Base-by-base conservation (phyloP, 2,888 invertebrate species). In the Zonitis immaculata region DNA sequence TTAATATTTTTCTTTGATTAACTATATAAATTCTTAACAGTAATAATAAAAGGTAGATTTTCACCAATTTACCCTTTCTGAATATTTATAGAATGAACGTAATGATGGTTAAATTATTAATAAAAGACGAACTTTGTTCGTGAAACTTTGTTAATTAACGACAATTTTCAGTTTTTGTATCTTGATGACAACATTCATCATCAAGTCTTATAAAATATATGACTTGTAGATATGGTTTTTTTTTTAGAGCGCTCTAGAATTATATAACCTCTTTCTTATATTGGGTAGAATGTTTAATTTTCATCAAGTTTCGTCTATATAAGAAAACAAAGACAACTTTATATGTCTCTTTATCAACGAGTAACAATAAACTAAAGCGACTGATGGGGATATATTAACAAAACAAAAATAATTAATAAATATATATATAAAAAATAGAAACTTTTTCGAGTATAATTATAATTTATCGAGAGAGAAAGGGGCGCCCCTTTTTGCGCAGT, bases 401-500 rank as follows among this genome's bases (percentile, higher is more conserved):
- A n/a, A n/a, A n/a, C n/a, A n/a, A n/a, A n/a, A n/a, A n/a, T n/a
- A n/a, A n/a, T n/a, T n/a, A n/a, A 22, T 22, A 22, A 22, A 22
- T 22, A 22, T 22, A 32, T 16, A 16, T 1, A 16, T 8, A 35
- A 5, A 55, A 51, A 51, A 55, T 53, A 56, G 50, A 66, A 63
- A 66, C 65, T 56, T 56, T 49, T 49, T 22, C 22, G 52, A 56
- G 69, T 69, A n/a, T n/a, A 70, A 69, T 70, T 68, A 70, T 69
- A 71, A 72, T 72, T 71, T 70, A 68, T 70, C 64, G 67, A 35
- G 35, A 35, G 14, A 35, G 9, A 16, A 8, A 16, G 35, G 35
- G 35, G 62, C 62, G 57, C 67, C 69, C 69, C 69, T 73, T 73
- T 63, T 72, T 68, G 72, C 71, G 66, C 68, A 69, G 72, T 74